Base-by-base conservation (phyloP, 2,113 vertebrate species). In the Camelus bactrianus region DNA sequence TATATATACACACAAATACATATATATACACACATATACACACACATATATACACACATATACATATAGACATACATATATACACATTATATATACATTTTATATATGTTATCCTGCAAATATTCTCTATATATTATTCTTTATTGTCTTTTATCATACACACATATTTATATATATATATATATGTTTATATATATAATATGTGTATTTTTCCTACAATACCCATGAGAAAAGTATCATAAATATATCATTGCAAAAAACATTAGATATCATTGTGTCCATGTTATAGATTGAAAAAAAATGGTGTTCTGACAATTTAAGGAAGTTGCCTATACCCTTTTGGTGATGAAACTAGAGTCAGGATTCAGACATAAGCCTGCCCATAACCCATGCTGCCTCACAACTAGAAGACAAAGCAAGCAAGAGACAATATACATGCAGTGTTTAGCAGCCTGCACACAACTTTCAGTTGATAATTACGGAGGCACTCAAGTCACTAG, bases 401-500 rank as follows among this genome's bases (percentile, higher is more conserved):
- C 13, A 76, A 32, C 50, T 35, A 50, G 26, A 95, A 90, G 94
- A 81, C 56, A 48, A 96, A 94, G 42, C 32, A 81, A 15, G 67
- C 62, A 89, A 82, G 72, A 89, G 79, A 92, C 96, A 94, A 91
- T 83, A 65, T 30, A 15, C 26, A 52, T 2, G 11, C 42, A 52
- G 20, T 75, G 16, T 58, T 95, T 83, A 94, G 84, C 72, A 85
- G 81, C 46, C 65, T 89, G 67, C 54, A 70, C 48, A 89, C 58
- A 91, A 89, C 89, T 89, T 93, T 80, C 65, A 89, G 91, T 48
- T 89, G 90, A 91, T 93, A 86, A 91, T 94, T 85, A 79, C 67
- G 2, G 6, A 93, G 56, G 19, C 52, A 46, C 56, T 93, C 26
- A 52, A 88, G 46, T 73, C 38, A 48, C 42, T 46, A 90, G 62